Evolutionary conservation across 2,888 invertebrate species (phyloP), one percentile per base, ranked within the genome.

Genomic region (Heliconius sara): DNA sequence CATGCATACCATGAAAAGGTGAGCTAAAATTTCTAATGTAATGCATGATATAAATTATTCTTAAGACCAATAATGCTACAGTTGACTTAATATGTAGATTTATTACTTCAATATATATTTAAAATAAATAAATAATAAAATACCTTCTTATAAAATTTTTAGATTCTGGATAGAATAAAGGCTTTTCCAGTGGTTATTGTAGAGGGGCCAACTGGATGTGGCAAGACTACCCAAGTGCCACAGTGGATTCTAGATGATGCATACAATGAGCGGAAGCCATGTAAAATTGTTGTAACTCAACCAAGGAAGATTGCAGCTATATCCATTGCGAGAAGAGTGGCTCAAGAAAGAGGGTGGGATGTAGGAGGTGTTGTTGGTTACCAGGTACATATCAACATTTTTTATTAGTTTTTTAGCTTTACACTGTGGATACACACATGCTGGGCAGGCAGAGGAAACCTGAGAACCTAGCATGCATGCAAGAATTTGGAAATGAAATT

Each of bases 191-290:
- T 99, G 0, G 96, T 97, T 0, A 96, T 99, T 19, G 96, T 99
- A 70, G 97, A 98, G 91, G 99, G 99, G 1, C 97, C 97, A 0
- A 99, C 99, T 0, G 99, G 99, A 1, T 99, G 99, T 90, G 99
- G 99, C 27, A 98, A 98, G 91, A 98, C 99, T 6, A 95, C 95
- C 25, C 98, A 98, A 92, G 98, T 98, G 0, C 99, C 99, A 0
- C 99, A 99, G 89, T 99, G 97, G 93, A 98, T 99, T 83, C 92
- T 99, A n/a, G 98, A 99, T 85, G 96, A 97, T 84, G 96, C 96
- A 83, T 96, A 95, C 78, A 93, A 96, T 72, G 95, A 95, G 43
- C 95, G 96, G 39, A 93, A 94, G 78, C 96, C 96, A 74, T 98
- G 98, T 88, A 99, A 98, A 89, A 98, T 99, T 83, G 95, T 98